These are phyloP conservation scores for Emydocephalus ijimae DNA, from an alignment of 2,113 vertebrate species.

Conservation along the genomic window DNA sequence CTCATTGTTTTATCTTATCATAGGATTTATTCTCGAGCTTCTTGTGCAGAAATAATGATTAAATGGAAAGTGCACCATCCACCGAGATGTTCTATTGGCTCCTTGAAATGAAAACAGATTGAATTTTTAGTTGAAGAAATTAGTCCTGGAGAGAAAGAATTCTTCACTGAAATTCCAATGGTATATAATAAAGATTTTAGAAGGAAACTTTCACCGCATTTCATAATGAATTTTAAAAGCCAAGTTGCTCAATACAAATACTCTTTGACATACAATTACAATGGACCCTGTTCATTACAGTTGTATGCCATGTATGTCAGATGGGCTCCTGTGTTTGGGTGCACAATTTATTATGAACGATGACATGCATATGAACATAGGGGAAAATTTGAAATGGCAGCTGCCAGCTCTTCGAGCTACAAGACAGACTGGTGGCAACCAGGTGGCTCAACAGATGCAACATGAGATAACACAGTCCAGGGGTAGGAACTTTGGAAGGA, in stretches of 20 bases:
- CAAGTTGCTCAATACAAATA: background rate
- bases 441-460: background rate
- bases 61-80: background rate
- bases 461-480: background rate
- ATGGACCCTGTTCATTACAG: too few species aligned
- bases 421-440: background rate
- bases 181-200: background rate
- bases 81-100: background rate
- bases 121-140: background rate
- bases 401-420: background rate
- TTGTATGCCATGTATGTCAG: background rate
- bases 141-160: background rate
- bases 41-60: background rate
- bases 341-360: background rate
- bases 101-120: background rate
- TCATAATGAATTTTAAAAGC: background rate
- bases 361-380: background rate
- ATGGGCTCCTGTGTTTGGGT: background rate
- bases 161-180: background rate
- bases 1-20: background rate
- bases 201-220: background rate
- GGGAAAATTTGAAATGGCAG: background rate
- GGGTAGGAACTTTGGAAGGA: background rate
- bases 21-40: background rate
- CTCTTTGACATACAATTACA: background rate